Evolutionary conservation across 1,140 invertebrate species (phyloP).

Genomic region (Pseudomyrmex dendroicus): DNA sequence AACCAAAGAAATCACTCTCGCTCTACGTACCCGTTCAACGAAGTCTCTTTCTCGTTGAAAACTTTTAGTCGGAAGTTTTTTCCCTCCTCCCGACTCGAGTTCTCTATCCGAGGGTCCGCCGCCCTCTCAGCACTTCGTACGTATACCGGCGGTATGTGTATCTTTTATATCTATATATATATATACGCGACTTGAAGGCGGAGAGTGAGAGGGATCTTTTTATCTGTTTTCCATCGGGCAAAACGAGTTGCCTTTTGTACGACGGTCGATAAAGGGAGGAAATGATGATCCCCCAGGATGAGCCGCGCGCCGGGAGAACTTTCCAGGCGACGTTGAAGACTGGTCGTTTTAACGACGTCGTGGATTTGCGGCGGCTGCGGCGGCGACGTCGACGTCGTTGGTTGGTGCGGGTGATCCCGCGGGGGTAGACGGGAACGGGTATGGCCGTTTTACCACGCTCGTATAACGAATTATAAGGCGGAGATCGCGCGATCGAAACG

Average conservation of each 20-base stretch:
- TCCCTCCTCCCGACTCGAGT: neutral
- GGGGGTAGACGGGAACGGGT: neutral
- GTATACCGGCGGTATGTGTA: neutral
- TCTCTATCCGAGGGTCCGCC: neutral
- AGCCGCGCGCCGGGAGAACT: constrained; percentile 50
- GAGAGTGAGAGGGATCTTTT: constrained; percentile 65
- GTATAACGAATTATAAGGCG: constrained; percentile 62
- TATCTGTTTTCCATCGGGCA: constrained; percentile 77
- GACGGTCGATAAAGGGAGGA: constrained; percentile 70
- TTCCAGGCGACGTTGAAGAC: constrained; percentile 31
- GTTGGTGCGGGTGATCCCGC: neutral
- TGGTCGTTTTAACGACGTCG: constrained; percentile 62
- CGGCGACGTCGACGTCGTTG: neutral
- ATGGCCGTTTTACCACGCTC: constrained; percentile 55
- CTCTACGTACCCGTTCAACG: constrained; percentile 33
- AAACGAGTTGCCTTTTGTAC: constrained; percentile 79
- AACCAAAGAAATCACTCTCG: constrained; percentile 79
- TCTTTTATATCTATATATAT: constrained; percentile 7
- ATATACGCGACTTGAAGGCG: neutral
- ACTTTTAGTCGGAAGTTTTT: constrained; percentile 78
- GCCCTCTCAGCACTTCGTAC: constrained; percentile 2
- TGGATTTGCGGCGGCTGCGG: constrained; percentile 43
- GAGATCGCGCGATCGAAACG: constrained; percentile 51
- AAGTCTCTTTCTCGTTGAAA: constrained; percentile 67
- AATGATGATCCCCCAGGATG: constrained; percentile 65